Percentiles rank a stretch among this genome's conserved stretches.
These are phyloP conservation scores for Chaitophorus viminalis DNA, from an alignment of 2,888 invertebrate genomes.

Conservation along the genomic window DNA sequence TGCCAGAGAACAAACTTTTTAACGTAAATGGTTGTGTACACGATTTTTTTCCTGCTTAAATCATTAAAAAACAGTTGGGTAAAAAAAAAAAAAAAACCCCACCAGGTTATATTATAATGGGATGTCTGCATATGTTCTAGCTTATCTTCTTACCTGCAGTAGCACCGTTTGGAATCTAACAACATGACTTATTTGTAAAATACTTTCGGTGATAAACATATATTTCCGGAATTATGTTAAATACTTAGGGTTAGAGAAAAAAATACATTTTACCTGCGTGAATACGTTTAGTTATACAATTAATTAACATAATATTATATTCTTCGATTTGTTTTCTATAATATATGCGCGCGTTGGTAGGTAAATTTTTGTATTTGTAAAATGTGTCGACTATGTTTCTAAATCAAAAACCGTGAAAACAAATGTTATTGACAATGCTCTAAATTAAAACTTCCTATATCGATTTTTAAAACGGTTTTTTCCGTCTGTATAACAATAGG, in stretches of 20 bases:
- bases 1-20: background rate
- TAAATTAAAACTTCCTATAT: slow-evolving; percentile 31
- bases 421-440: background rate
- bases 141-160: background rate
- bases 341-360: background rate
- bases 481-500: background rate
- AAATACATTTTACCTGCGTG: background rate
- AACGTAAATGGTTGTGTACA: background rate
- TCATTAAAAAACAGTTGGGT: slow-evolving; percentile 6
- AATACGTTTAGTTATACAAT: background rate
- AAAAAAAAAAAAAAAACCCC: background rate
- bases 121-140: background rate
- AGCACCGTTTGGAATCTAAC: background rate
- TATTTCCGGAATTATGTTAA: background rate
- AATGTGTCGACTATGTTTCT: background rate
- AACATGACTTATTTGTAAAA: background rate
- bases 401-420: slow-evolving; percentile 41
- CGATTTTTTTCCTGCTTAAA: background rate
- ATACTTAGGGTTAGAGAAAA: background rate
- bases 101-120: background rate
- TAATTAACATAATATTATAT: background rate
- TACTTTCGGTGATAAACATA: background rate
- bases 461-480: slow-evolving; percentile 17
- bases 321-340: background rate
- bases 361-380: background rate